Base-by-base conservation (phyloP, 2,888 invertebrate species). In the Lomographa bimaculata region DNA sequence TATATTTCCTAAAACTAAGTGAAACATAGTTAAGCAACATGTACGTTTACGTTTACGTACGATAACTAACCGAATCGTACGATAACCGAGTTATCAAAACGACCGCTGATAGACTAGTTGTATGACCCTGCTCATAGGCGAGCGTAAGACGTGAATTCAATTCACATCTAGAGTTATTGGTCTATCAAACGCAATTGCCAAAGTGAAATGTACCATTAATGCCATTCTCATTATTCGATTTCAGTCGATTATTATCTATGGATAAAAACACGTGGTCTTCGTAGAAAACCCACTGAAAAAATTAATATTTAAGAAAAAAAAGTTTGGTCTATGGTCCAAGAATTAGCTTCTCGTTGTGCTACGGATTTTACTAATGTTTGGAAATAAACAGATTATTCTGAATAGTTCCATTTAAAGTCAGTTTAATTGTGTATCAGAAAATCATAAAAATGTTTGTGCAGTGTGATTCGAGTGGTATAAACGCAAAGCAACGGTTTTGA, bases 311-410 rank as follows among this genome's bases (percentile, higher is more conserved):
- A 60, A 64, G 62, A 64, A 71, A 72, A 62, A 68, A 64, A 66
- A 61, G 58, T 40, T 33, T 70, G 59, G 76, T 84, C 68, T 86
- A 79, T 87, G 84, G 64, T 76, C 71, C 64, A 73, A 80, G 84
- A 86, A 82, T 78, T 85, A 82, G 82, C 84, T 86, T 79, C 78
- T 85, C 80, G 79, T 77, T 77, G 80, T 73, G 80, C 73, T 82
- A 62, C 72, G 64, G 65, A 79, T 83, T 86, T 82, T 65, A 67
- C 58, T 67, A 71, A 75, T 81, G 83, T 86, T 84, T 85, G 81
- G 84, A 85, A 84, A 87, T 87, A 87, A 85, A 87, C 81, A 82
- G 61, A 68, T 51, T 56, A 69, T 64, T 57, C 58, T 63, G 65
- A 57, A 57, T 68, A 68, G 68, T 71, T 70, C 67, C 54, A 62